Evolutionary conservation across 2,888 invertebrate genomes (phyloP).

Genomic region (Dioctria linearis): DNA sequence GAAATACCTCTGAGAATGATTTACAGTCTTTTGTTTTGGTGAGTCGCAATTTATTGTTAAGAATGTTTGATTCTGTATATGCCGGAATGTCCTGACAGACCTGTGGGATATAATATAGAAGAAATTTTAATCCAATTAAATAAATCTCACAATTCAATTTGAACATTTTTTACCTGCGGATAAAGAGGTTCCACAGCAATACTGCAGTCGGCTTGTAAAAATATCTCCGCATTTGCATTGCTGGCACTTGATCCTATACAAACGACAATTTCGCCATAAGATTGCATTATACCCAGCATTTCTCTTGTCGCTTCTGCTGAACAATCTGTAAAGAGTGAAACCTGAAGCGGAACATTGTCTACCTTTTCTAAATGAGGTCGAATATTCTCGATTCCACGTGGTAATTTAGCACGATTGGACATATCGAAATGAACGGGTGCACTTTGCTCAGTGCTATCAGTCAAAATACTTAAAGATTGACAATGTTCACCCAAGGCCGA

Average conservation of each 20-base stretch:
- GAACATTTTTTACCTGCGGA: slow-evolving; percentile 81
- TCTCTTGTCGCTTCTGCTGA: slow-evolving; percentile 90
- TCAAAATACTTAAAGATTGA: slow-evolving; percentile 87
- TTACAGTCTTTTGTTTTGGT: slow-evolving; percentile 54
- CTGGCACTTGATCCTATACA: slow-evolving; percentile 92
- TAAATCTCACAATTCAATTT: neutral
- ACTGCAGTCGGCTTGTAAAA: slow-evolving; percentile 93
- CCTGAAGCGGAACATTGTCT: slow-evolving; percentile 97
- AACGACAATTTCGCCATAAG: slow-evolving; percentile 95
- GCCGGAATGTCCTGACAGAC: slow-evolving; percentile 66
- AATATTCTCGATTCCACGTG: slow-evolving; percentile 96
- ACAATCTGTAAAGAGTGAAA: slow-evolving; percentile 98
- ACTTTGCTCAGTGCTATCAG: slow-evolving; percentile 92
- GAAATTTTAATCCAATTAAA: neutral
- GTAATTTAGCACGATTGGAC: slow-evolving; percentile 94
- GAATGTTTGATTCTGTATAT: slow-evolving; percentile 69
- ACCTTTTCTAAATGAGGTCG: slow-evolving; percentile 95
- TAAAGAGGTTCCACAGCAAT: slow-evolving; percentile 94
- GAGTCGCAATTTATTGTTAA: slow-evolving; percentile 65
- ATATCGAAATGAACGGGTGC: slow-evolving; percentile 93
- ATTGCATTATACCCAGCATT: slow-evolving; percentile 96
- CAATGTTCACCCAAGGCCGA: slow-evolving; percentile 77
- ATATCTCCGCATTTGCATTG: slow-evolving; percentile 91
- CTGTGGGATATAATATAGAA: slow-evolving; percentile 47
- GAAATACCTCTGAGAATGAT: slow-evolving; percentile 9